Evolutionary conservation across 2,113 vertebrate genomes (phyloP).

Genomic region (Nycticorax nycticorax): DNA sequence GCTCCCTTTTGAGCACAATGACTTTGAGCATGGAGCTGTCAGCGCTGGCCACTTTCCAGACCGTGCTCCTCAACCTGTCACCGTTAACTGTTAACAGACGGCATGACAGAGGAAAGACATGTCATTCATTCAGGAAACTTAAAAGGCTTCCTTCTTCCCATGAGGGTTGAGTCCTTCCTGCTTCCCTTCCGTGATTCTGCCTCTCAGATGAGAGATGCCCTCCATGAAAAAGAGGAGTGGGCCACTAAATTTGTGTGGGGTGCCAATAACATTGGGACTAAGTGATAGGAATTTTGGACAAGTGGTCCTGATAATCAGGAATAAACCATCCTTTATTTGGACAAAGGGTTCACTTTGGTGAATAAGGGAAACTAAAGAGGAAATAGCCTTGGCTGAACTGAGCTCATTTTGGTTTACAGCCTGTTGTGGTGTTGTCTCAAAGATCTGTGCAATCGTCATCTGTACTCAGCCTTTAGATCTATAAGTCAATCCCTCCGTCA

Average conservation of each 20-base stretch:
- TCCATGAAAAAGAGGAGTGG: background rate
- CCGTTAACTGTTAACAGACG: background rate
- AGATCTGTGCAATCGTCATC: background rate
- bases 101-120: background rate
- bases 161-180: background rate
- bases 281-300: background rate
- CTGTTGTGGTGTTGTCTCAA: background rate
- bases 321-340: background rate
- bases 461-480: background rate
- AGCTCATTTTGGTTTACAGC: background rate
- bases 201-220: background rate
- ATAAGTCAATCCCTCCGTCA: background rate
- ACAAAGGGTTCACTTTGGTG: background rate
- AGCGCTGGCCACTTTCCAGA: constrained; percentile 24
- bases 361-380: background rate
- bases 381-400: background rate
- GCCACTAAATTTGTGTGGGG: background rate
- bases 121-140: background rate
- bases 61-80: background rate
- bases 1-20: background rate
- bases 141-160: background rate
- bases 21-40: background rate
- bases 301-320: background rate
- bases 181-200: background rate
- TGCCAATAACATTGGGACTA: background rate